Conservation (phyloP, 2,797 vertebrate species). For the Columba guinea region DNA sequence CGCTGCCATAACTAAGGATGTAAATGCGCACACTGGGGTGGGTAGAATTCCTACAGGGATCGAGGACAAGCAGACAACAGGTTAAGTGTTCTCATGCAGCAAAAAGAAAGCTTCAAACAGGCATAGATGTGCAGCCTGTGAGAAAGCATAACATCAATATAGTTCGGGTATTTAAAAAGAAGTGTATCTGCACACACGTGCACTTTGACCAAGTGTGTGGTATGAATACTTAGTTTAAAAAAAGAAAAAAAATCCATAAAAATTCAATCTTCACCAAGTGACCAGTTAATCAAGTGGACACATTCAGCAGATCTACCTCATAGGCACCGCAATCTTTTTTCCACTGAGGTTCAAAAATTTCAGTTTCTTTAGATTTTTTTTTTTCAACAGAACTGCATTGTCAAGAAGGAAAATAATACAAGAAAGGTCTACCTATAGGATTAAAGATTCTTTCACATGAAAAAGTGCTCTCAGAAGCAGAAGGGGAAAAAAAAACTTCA, state of each 20-base stretch:
- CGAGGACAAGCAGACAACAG: neutral
- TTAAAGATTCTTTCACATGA: neutral
- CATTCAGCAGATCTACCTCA: neutral
- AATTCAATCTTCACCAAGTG: neutral
- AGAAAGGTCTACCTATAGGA: neutral
- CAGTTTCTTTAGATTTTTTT: neutral
- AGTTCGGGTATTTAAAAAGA: neutral
- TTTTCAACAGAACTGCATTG: neutral
- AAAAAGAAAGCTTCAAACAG: neutral
- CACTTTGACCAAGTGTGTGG: neutral
- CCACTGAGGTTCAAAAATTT: neutral
- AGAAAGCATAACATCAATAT: neutral
- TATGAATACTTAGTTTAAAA: neutral
- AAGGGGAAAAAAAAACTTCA: neutral
- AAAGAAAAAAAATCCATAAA: neutral
- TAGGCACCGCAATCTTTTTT: neutral
- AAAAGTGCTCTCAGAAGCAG: neutral
- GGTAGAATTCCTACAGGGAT: fast-evolving
- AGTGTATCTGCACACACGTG: neutral
- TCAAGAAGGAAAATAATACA: constrained; percentile 10
- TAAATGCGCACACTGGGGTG: neutral
- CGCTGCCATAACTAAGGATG: neutral
- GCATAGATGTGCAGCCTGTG: neutral
- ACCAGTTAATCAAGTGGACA: neutral
- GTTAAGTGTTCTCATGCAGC: neutral